Conservation (phyloP, 2,797 vertebrate species). For the Anguilla marmorata region DNA sequence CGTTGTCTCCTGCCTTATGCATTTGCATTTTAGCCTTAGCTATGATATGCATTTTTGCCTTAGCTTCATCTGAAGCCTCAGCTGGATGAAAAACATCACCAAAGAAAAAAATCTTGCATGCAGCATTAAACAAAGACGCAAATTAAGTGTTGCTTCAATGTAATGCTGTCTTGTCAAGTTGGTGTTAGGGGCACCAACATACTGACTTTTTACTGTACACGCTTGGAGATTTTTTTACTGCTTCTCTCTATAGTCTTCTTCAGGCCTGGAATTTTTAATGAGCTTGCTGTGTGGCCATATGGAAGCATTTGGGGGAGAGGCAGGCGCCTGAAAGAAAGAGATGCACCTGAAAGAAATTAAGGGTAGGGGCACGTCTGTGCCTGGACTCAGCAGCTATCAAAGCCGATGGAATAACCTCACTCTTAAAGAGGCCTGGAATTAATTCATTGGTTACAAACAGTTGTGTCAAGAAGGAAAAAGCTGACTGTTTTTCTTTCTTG, state of each 20-base stretch:
- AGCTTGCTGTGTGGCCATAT: constrained; percentile 31
- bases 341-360: constrained; percentile 44
- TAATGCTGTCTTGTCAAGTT: neutral
- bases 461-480: constrained; percentile 10
- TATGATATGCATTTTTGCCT: neutral
- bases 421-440: constrained; percentile 5
- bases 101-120: neutral
- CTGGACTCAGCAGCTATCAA: neutral
- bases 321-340: constrained; percentile 10
- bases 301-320: constrained; percentile 42
- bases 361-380: constrained; percentile 12
- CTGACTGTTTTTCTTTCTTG: constrained; percentile 14
- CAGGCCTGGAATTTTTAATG: constrained; percentile 21
- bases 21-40: no score
- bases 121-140: neutral
- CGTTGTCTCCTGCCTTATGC: neutral
- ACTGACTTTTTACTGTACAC: neutral
- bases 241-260: neutral
- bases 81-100: neutral
- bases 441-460: neutral
- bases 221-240: neutral
- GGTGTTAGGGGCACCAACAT: neutral
- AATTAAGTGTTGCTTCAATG: neutral
- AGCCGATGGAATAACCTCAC: neutral
- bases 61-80: neutral